phyloP scores from a whole-genome alignment of 2,888 invertebrate species.

The Cephus pygmeus region DNA sequence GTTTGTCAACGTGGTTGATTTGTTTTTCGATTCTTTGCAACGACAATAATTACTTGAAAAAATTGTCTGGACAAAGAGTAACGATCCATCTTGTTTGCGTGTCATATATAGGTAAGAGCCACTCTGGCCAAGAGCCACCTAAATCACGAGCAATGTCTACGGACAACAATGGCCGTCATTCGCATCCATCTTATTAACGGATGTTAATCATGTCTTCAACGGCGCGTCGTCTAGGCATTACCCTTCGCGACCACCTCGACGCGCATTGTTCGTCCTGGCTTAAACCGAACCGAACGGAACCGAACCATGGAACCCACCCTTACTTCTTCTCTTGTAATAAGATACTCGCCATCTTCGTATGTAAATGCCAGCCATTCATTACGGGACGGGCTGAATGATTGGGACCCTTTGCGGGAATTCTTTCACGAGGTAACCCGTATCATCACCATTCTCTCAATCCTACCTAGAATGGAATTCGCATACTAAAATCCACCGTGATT shows the following conservation, averaged over 20 bases:
- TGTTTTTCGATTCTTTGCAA: neutral
- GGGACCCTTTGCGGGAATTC: constrained; percentile 59
- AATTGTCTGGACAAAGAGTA: constrained; percentile 39
- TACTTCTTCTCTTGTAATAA: constrained; percentile 59
- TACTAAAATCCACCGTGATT: neutral
- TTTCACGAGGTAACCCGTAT: constrained; percentile 44
- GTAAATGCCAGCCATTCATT: constrained; percentile 66
- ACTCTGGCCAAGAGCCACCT: constrained; percentile 30
- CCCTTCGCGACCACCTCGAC: constrained; percentile 61
- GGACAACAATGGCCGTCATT: constrained; percentile 61
- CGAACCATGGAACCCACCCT: constrained; percentile 41
- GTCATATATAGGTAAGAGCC: neutral
- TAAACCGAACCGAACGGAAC: constrained; percentile 44
- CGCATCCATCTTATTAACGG: constrained; percentile 65
- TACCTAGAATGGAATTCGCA: neutral
- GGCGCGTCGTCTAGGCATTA: constrained; percentile 61
- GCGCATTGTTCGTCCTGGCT: constrained; percentile 57
- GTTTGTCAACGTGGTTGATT: neutral
- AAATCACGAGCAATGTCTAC: constrained; percentile 53
- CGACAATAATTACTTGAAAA: constrained; percentile 54
- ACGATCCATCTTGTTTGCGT: neutral
- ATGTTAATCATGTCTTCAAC: constrained; percentile 66
- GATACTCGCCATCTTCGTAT: constrained; percentile 66
- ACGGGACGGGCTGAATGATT: constrained; percentile 63
- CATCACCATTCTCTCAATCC: neutral